phyloP scores from a whole-genome alignment of 2,888 invertebrate species.

The Sipha maydis region DNA sequence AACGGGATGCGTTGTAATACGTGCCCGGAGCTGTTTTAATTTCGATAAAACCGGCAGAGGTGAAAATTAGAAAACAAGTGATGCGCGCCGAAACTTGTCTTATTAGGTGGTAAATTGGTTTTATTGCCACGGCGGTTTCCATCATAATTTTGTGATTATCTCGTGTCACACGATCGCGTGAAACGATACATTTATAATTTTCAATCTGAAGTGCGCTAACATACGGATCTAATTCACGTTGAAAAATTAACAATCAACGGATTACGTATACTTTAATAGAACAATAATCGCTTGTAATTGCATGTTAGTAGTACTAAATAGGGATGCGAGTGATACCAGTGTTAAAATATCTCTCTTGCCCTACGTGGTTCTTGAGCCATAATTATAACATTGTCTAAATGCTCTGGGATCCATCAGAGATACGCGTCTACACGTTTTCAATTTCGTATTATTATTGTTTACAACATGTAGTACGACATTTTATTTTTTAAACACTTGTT shows the following conservation, averaged over 20 bases:
- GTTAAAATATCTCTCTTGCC: no score
- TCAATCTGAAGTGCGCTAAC: background rate
- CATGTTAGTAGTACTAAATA: no score
- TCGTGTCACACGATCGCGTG: background rate
- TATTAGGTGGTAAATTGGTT: slow-evolving; percentile 22
- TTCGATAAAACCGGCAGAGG: slow-evolving; percentile 20
- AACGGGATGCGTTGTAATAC: background rate
- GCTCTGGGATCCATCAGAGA: no score
- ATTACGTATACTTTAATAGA: no score
- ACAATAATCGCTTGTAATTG: no score
- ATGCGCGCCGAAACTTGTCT: slow-evolving; percentile 8
- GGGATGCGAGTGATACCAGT: no score
- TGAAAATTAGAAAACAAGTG: slow-evolving; percentile 48
- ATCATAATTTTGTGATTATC: background rate
- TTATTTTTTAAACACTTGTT: no score
- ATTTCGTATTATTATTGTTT: no score
- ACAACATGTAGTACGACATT: no score
- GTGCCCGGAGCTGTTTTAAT: slow-evolving; percentile 26
- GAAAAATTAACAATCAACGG: background rate
- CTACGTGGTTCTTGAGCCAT: no score
- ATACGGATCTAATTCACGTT: background rate
- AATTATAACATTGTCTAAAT: no score
- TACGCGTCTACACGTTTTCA: no score
- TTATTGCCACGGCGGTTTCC: background rate
- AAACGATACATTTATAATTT: background rate